phyloP scores from a whole-genome alignment of 64 coral and sea anemone species.

The Cladopsammia gracilis region DNA sequence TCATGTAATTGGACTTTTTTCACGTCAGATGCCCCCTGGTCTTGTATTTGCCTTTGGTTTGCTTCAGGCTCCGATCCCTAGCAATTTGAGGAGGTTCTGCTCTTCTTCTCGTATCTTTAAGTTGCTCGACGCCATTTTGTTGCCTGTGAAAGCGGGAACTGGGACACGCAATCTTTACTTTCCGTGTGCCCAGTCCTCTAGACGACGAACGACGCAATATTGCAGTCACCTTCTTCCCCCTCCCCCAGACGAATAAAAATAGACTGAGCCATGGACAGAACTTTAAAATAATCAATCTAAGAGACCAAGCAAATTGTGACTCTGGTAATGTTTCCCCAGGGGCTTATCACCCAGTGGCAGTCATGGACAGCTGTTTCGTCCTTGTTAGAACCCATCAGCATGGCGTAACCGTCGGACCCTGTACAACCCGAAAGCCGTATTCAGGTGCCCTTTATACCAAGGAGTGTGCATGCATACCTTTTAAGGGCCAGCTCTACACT shows the following conservation, averaged over 20 bases:
- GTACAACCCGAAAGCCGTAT: too few species aligned
- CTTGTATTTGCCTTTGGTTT: slow-evolving; percentile 43
- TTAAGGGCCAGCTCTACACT: too few species aligned
- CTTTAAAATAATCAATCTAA: too few species aligned
- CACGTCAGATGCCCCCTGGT: slow-evolving; percentile 40
- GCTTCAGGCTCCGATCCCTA: slow-evolving; percentile 23
- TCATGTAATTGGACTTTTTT: slow-evolving; percentile 48
- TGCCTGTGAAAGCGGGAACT: neutral
- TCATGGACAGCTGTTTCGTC: too few species aligned
- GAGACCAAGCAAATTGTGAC: too few species aligned
- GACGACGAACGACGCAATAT: neutral
- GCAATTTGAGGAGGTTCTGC: slow-evolving; percentile 42
- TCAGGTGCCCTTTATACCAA: too few species aligned
- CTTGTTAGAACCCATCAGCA: too few species aligned
- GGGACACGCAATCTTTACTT: neutral
- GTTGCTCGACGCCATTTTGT: neutral
- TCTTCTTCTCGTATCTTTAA: neutral
- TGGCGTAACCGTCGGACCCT: too few species aligned
- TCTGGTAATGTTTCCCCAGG: too few species aligned
- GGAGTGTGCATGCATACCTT: too few species aligned
- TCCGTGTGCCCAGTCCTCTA: neutral
- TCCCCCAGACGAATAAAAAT: neutral
- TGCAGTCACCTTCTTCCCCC: neutral
- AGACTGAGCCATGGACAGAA: neutral
- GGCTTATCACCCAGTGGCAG: too few species aligned